Percentiles rank a stretch among this genome's conserved stretches.
Evolutionary conservation across 2,113 vertebrate species (phyloP).

Genomic region (Bucco capensis): DNA sequence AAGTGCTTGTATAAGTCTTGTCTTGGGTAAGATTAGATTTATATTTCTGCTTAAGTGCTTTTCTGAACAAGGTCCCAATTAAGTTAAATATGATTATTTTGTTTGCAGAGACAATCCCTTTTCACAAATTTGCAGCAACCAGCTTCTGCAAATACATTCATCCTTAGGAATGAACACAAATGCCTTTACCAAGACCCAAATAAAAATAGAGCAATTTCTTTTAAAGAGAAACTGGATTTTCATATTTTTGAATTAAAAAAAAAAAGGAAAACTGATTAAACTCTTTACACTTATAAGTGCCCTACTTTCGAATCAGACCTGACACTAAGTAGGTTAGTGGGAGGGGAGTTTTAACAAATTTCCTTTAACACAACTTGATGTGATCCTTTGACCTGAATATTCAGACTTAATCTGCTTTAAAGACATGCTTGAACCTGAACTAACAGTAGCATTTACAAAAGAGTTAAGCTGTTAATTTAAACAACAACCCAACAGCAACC

Average conservation of each 20-base stretch:
- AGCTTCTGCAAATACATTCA: not conserved
- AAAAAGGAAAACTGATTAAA: conserved; percentile 64
- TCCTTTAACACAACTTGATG: conserved; percentile 65
- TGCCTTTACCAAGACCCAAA: not conserved
- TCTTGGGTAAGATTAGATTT: conserved; percentile 56
- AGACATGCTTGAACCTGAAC: not conserved
- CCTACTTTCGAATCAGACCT: conserved; percentile 58
- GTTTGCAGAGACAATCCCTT: conserved; percentile 11
- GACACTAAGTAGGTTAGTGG: conserved; percentile 69
- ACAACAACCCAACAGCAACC: not conserved
- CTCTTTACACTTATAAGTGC: conserved; percentile 58
- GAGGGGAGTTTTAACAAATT: conserved; percentile 63
- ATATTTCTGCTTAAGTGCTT: conserved; percentile 55
- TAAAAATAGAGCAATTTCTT: conserved; percentile 20
- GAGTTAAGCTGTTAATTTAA: conserved; percentile 11
- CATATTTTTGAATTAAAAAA: conserved; percentile 52
- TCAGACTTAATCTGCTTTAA: conserved; percentile 54
- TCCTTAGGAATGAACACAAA: conserved; percentile 13
- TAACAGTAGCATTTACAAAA: conserved; percentile 1
- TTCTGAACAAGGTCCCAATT: conserved; percentile 54
- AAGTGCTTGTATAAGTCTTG: conserved; percentile 48
- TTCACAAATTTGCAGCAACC: not conserved
- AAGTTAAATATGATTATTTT: conserved; percentile 58
- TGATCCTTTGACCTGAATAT: conserved; percentile 66
- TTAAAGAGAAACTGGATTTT: conserved; percentile 47